phyloP scores from a whole-genome alignment of 1,140 invertebrate species.

The Apis dorsata region DNA sequence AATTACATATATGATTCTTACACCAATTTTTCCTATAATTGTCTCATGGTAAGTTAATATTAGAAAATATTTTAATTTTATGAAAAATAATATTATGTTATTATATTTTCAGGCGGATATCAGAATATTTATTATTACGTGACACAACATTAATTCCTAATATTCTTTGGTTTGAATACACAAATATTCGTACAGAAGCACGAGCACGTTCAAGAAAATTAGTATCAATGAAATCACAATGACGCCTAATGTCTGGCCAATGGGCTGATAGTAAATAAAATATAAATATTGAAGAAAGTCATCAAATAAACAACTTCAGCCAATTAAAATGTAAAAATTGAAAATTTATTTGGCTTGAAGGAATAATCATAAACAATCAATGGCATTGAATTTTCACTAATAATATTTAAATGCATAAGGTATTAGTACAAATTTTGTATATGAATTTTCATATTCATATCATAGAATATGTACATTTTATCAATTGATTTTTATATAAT shows the following conservation, averaged over 20 bases:
- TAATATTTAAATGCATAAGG: conserved; percentile 20
- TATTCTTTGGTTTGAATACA: conserved; percentile 97
- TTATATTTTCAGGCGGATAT: conserved; percentile 86
- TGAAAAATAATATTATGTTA: conserved; percentile 12
- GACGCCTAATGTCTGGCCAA: conserved; percentile 81
- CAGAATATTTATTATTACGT: conserved; percentile 91
- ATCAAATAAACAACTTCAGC: conserved; percentile 32
- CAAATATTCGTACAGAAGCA: conserved; percentile 90
- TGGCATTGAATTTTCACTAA: conserved; percentile 2
- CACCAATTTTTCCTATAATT: conserved; percentile 92
- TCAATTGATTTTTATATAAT: conserved; percentile 3
- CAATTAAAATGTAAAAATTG: background rate
- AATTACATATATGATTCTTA: conserved; percentile 89
- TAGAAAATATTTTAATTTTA: background rate
- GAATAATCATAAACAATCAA: background rate
- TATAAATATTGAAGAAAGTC: conserved; percentile 13
- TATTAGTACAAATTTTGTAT: conserved; percentile 48
- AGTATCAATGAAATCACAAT: conserved; percentile 93
- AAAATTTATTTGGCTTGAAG: conserved; percentile 9
- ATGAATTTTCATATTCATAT: conserved; percentile 35
- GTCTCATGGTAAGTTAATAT: conserved; percentile 89
- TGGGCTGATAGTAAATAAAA: conserved; percentile 70
- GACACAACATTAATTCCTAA: conserved; percentile 96
- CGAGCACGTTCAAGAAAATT: conserved; percentile 90
- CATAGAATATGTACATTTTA: background rate